Conservation (phyloP, 1,140 invertebrate species). For the Maconellicoccus hirsutus region DNA sequence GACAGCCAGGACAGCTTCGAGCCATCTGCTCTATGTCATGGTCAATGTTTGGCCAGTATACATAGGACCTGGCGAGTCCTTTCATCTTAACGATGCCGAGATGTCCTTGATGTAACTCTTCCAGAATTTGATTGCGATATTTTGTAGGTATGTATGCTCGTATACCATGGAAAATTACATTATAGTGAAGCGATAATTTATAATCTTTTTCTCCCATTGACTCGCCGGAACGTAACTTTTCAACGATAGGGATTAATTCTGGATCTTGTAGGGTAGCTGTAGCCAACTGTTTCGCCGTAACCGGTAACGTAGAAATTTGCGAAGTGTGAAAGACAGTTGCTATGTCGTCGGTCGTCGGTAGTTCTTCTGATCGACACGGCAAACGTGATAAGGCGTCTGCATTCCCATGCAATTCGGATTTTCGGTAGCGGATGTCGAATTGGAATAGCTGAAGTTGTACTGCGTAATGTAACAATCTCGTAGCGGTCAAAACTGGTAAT, state of each 20-base stretch:
- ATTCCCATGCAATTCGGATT: slow-evolving; percentile 34
- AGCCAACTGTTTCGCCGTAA: background rate
- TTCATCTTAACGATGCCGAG: slow-evolving; percentile 32
- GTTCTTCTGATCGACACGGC: background rate
- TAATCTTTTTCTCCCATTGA: background rate
- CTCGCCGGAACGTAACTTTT: background rate
- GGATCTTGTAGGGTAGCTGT: background rate
- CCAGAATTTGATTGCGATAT: slow-evolving; percentile 24
- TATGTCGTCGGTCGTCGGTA: background rate
- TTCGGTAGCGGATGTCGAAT: slow-evolving; percentile 34
- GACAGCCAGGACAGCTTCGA: slow-evolving; percentile 29
- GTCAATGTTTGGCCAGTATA: slow-evolving; percentile 31
- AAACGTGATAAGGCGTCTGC: slow-evolving; percentile 26
- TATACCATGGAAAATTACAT: slow-evolving; percentile 25
- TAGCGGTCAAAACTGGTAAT: slow-evolving; percentile 31
- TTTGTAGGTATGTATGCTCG: slow-evolving; percentile 26
- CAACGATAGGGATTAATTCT: background rate
- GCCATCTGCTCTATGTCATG: slow-evolving; percentile 32
- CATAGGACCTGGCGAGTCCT: slow-evolving; percentile 29
- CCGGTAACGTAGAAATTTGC: background rate
- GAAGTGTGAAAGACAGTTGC: background rate
- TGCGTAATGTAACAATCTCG: slow-evolving; percentile 32
- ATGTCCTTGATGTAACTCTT: too few relatives aligned
- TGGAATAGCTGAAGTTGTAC: slow-evolving; percentile 34
- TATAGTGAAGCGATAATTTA: slow-evolving; percentile 12